A percentile compares a stretch with the other conserved stretches of the same genome.
phyloP scores from a whole-genome alignment of 2,888 invertebrate genomes.

The Toxonevra muliebris region DNA sequence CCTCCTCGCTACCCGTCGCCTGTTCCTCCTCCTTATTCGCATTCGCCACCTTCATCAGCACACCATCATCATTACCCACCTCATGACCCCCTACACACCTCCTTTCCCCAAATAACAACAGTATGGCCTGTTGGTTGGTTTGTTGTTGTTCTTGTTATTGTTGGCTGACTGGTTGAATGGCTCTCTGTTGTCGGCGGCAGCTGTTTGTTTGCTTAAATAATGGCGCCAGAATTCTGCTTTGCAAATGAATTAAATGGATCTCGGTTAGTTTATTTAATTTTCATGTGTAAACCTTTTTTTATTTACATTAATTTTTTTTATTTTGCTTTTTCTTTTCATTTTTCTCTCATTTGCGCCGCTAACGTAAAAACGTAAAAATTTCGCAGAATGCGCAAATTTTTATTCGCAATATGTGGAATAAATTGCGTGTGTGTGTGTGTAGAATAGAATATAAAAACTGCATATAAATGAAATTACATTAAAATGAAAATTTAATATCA shows the following conservation, averaged over 20 bases:
- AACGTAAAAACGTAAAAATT: background rate
- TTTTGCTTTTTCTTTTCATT: background rate
- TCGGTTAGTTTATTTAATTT: slow-evolving; percentile 41
- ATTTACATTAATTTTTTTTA: slow-evolving; percentile 3
- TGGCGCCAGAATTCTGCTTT: slow-evolving; percentile 67
- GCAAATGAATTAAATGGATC: slow-evolving; percentile 61
- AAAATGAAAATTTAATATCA: too few species aligned
- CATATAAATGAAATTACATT: too few species aligned
- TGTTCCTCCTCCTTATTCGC: background rate
- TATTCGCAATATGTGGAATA: too few species aligned
- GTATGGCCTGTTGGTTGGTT: too few species aligned
- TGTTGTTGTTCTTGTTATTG: too few species aligned
- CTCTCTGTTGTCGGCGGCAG: slow-evolving; percentile 61
- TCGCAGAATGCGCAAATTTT: too few species aligned
- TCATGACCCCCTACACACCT: too few species aligned
- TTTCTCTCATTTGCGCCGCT: background rate
- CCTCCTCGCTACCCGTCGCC: slow-evolving; percentile 6
- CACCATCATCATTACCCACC: too few species aligned
- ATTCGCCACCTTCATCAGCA: background rate
- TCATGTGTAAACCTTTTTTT: slow-evolving; percentile 15
- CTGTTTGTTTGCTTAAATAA: slow-evolving; percentile 60
- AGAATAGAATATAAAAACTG: too few species aligned
- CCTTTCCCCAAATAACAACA: too few species aligned
- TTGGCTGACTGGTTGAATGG: too few species aligned
- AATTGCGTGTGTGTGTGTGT: background rate